These are phyloP conservation scores for Agrochola circellaris DNA, from an alignment of 2,888 invertebrate species.

Conservation along the genomic window DNA sequence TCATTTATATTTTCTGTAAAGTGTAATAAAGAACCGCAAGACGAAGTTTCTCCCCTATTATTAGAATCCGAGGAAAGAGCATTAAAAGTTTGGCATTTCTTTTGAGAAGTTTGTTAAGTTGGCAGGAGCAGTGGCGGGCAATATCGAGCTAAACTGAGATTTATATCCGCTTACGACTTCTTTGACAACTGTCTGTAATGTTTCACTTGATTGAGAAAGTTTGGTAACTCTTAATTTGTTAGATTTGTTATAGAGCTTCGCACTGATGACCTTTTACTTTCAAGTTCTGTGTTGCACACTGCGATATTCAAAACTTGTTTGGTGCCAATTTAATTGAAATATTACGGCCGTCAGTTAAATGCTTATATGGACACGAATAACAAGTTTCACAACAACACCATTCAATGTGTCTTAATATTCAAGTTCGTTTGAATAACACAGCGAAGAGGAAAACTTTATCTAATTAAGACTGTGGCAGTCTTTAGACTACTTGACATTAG, in stretches of 20 bases:
- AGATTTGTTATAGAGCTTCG: slow-evolving; percentile 62
- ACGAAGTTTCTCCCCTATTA: slow-evolving; percentile 81
- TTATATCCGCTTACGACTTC: slow-evolving; percentile 84
- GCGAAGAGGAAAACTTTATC: slow-evolving; percentile 33
- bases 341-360: slow-evolving; percentile 31
- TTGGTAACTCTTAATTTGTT: slow-evolving; percentile 71
- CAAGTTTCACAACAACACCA: slow-evolving; percentile 44
- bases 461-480: slow-evolving; percentile 9
- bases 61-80: slow-evolving; percentile 83
- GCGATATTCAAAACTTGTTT: slow-evolving; percentile 50
- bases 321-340: slow-evolving; percentile 48
- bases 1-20: slow-evolving; percentile 65
- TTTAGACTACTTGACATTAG: slow-evolving; percentile 2
- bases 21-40: slow-evolving; percentile 73
- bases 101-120: slow-evolving; percentile 80
- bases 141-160: slow-evolving; percentile 84
- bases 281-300: slow-evolving; percentile 38
- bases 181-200: slow-evolving; percentile 81
- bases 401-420: slow-evolving; percentile 23
- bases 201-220: slow-evolving; percentile 79
- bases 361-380: slow-evolving; percentile 34
- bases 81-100: slow-evolving; percentile 86
- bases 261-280: slow-evolving; percentile 56
- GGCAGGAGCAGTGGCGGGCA: slow-evolving; percentile 76
- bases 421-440: slow-evolving; percentile 33